A percentile compares a stretch with the other conserved stretches of the same genome.
Evolutionary conservation across 2,113 vertebrate species (phyloP).

Genomic region (Malurus cyaneus): DNA sequence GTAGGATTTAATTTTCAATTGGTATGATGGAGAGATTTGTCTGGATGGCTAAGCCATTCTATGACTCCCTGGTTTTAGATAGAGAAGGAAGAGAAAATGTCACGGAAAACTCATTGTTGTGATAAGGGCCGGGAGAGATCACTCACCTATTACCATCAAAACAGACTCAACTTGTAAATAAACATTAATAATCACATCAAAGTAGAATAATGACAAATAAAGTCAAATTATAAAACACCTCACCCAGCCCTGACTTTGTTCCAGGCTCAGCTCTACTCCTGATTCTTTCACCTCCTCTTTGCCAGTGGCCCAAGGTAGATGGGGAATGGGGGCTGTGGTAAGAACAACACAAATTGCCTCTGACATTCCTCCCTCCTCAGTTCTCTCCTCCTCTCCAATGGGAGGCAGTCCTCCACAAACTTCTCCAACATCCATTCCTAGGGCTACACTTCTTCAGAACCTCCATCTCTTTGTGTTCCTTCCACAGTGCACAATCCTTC

Average conservation of each 20-base stretch:
- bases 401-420: neutral
- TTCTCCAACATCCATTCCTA: neutral
- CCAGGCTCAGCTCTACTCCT: neutral
- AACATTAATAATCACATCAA: neutral
- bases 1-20: neutral
- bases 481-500: neutral
- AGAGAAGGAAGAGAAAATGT: neutral
- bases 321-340: accelerated
- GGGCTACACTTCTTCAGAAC: neutral
- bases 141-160: neutral
- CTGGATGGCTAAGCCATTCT: neutral
- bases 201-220: neutral
- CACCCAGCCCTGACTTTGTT: neutral
- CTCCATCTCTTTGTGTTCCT: neutral
- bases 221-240: neutral
- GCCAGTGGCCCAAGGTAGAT: accelerated
- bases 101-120: neutral
- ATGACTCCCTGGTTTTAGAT: neutral
- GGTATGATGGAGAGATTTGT: neutral
- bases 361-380: accelerated
- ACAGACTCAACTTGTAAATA: neutral
- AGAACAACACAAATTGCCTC: neutral
- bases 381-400: neutral
- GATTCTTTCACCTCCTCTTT: neutral
- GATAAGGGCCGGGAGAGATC: neutral